Evolutionary conservation across 2,888 invertebrate species (phyloP), one percentile per base, ranked within the genome.

Genomic region (Tupiocoris notatus): DNA sequence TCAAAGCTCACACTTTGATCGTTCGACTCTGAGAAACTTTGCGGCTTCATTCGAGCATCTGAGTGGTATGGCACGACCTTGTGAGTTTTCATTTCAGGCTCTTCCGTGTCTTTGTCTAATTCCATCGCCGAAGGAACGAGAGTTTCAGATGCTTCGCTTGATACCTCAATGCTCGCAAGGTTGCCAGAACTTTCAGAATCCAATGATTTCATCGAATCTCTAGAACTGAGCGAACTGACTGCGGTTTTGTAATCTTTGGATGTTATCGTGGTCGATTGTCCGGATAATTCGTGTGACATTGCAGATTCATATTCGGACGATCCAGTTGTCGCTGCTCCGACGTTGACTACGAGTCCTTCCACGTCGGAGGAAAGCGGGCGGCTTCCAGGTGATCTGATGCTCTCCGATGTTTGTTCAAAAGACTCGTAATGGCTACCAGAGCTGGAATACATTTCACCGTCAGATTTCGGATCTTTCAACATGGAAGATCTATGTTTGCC

Each of bases 91-190:
- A 82, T 82, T 56, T 82, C 82, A 54, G 81, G 81, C 59, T 79
- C 81, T 77, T 83, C 83, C 79, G 81, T 82, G 81, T 90, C 88
- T 81, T 92, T 91, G 82, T 91, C 91, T 66, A 91, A 84, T 83
- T 95, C 95, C 82, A 92, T 90, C 7, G 92, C 91, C 1, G 97
- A 96, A 16, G 96, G 94, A 9, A 98, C 92, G 7, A 98, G 85
- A 0, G 97, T 98, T 85, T 96, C 96, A 0, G 96, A 96, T 6
- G 88, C 84, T 84, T 97, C 96, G 39, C 96, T 96, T 56, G 94
- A 90, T 64, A 86, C 84, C 85, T 95, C 95, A 79, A 95, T 89
- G 82, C 95, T 95, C 0, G 92, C 94, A 76, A 95, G 86, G 83
- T 95, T 92, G 18, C 94, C 94, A 0, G 95, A 95, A 79, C 92